phyloP scores from a whole-genome alignment of 2,797 vertebrate genomes.

The Sebastes vulpes region DNA sequence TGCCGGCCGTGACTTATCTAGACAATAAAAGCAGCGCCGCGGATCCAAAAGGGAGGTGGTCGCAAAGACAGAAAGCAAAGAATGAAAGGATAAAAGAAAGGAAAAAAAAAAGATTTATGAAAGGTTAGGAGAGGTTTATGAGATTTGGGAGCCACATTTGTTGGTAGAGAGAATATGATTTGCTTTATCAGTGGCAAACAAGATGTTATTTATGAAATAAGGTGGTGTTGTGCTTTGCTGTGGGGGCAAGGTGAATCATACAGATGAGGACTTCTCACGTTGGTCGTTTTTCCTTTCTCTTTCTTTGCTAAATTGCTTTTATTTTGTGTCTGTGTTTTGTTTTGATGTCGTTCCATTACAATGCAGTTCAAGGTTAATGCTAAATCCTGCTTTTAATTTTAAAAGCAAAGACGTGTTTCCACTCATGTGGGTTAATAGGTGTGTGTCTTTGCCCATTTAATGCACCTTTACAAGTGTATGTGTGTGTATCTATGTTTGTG shows the following conservation, averaged over 20 bases:
- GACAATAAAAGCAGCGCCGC: conserved; percentile 58
- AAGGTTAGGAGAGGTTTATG: conserved; percentile 76
- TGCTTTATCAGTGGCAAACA: conserved; percentile 74
- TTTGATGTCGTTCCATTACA: neutral
- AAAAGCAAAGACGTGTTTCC: neutral
- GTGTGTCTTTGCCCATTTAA: neutral
- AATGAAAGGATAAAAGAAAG: conserved; percentile 40
- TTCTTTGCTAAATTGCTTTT: conserved; percentile 4
- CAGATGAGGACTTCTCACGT: conserved; percentile 26
- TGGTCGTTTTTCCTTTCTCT: neutral
- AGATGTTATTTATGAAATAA: conserved; percentile 74
- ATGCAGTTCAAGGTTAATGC: neutral
- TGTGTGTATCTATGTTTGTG: neutral
- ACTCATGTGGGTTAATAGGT: neutral
- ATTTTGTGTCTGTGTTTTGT: conserved; percentile 1
- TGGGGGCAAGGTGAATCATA: conserved; percentile 32
- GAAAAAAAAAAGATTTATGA: conserved; percentile 57
- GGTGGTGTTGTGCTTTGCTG: conserved; percentile 60
- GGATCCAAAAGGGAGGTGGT: conserved; percentile 29
- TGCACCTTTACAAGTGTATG: neutral
- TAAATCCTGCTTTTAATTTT: conserved; percentile 9
- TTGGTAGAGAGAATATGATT: conserved; percentile 70
- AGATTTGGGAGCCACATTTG: conserved; percentile 74
- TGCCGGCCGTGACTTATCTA: conserved; percentile 54
- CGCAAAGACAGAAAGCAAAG: conserved; percentile 43